Evolutionary conservation across 2,888 invertebrate genomes (phyloP), one percentile per base, ranked within the genome.

Genomic region (Ormia ochracea): DNA sequence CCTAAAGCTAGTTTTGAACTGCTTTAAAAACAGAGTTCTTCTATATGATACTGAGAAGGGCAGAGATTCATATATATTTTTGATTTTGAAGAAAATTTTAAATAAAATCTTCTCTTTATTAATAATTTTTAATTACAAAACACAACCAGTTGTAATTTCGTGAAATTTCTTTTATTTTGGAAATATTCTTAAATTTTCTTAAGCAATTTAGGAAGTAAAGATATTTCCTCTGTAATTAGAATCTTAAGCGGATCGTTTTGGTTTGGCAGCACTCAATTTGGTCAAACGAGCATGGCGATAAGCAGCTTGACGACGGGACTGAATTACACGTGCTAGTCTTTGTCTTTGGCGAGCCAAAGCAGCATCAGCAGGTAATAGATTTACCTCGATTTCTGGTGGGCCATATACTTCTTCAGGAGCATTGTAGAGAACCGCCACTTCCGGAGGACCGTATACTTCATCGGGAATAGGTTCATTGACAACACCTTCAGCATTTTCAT

Each of bases 361-460:
- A 26, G 58, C 48, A 19, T 73, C 56, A 78, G 63, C 61, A 61
- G 74, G 63, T 21, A 80, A 68, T 12, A 58, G 63, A 45, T 80
- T 80, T 36, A 41, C 58, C 9, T 79, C 79, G 19, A 66, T 79
- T 75, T 86, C 86, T 19, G 86, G 87, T 4, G 86, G 87, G 3
- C 86, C 86, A 61, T 86, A 87, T 0, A 86, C 82, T 82, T 86
- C 86, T 56, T 87, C 86, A 75, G 87, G 87, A 31, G 84, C 81
- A 56, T 80, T 83, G 74, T 86, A 86, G 66, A 84, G 78, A 0
- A 83, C 75, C 3, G 84, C 43, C 79, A 63, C 75, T 73, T 85
- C 86, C 1, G 87, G 87, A 17, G 87, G 87, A 2, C 87, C 87
- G 38, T 87, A 87, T 12, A 87, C 86, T 10, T 85, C 87, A 82